Conservation (phyloP, 2,888 invertebrate species). For the Diarsia brunnea region DNA sequence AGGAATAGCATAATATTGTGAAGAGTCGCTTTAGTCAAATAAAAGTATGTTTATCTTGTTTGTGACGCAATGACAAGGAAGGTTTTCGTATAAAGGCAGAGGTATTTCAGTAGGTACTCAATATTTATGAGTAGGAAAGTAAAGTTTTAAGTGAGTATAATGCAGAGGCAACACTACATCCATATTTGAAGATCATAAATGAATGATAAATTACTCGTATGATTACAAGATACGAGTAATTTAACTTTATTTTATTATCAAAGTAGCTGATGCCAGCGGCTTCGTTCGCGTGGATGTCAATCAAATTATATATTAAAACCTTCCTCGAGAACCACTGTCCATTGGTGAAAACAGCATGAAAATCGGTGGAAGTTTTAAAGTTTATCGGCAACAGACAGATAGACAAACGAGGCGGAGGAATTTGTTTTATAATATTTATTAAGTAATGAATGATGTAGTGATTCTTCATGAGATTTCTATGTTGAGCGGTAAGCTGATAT, state of each 20-base stretch:
- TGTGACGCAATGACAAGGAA: slow-evolving; percentile 27
- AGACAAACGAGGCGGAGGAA: too few relatives aligned
- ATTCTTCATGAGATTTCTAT: too few relatives aligned
- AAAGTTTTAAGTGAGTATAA: slow-evolving; percentile 27
- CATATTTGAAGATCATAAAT: slow-evolving; percentile 9
- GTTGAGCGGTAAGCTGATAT: too few relatives aligned
- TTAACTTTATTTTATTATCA: background rate
- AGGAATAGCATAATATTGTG: background rate
- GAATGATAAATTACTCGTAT: background rate
- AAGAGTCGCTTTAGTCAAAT: slow-evolving; percentile 5
- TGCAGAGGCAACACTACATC: background rate
- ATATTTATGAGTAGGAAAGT: slow-evolving; percentile 23
- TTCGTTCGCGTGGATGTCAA: too few relatives aligned
- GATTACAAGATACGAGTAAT: background rate
- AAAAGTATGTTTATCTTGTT: slow-evolving; percentile 37
- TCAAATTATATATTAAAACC: too few relatives aligned
- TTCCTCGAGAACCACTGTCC: too few relatives aligned
- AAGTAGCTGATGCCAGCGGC: background rate
- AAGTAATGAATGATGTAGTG: too few relatives aligned
- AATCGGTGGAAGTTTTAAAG: too few relatives aligned
- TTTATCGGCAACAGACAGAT: too few relatives aligned
- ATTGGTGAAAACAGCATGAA: too few relatives aligned
- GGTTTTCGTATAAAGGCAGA: slow-evolving; percentile 1
- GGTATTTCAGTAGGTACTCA: slow-evolving; percentile 19
- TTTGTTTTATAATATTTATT: too few relatives aligned